Conservation (phyloP, 2,797 vertebrate species). For the Gambusia yucatana region DNA sequence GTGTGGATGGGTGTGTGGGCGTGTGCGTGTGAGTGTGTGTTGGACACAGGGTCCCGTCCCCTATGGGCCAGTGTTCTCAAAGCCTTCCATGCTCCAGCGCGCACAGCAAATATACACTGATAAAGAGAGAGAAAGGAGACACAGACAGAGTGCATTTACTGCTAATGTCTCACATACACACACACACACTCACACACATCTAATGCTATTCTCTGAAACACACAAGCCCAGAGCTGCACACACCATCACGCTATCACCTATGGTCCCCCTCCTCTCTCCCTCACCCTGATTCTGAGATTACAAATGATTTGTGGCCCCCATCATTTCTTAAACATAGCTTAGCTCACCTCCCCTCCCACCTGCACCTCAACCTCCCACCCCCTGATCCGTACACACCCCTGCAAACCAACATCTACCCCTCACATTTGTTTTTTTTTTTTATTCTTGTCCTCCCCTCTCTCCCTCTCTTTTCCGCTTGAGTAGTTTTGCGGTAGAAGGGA, state of each 20-base stretch:
- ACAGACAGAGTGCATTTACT: slow-evolving; percentile 71
- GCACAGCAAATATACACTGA: slow-evolving; percentile 83
- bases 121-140: slow-evolving; percentile 76
- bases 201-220: slow-evolving; percentile 34
- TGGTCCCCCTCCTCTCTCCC: slow-evolving; percentile 40
- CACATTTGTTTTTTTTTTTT: slow-evolving; percentile 34
- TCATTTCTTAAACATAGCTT: slow-evolving; percentile 79
- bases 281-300: slow-evolving; percentile 71
- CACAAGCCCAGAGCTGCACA: slow-evolving; percentile 36
- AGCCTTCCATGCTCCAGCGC: slow-evolving; percentile 83
- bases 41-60: slow-evolving; percentile 72
- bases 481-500: slow-evolving; percentile 80
- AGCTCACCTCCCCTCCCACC: slow-evolving; percentile 60
- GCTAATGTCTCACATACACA: slow-evolving; percentile 59
- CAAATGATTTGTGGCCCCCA: slow-evolving; percentile 71
- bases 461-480: slow-evolving; percentile 77
- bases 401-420: slow-evolving; percentile 46
- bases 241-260: slow-evolving; percentile 41
- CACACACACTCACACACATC: slow-evolving; percentile 35
- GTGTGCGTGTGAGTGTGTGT: slow-evolving; percentile 47
- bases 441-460: slow-evolving; percentile 20
- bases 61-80: slow-evolving; percentile 81
- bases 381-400: slow-evolving; percentile 38
- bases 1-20: slow-evolving; percentile 39
- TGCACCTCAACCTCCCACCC: slow-evolving; percentile 13